Evolutionary conservation across 2,797 vertebrate species (phyloP).

Genomic region (Bradypodion pumilum): DNA sequence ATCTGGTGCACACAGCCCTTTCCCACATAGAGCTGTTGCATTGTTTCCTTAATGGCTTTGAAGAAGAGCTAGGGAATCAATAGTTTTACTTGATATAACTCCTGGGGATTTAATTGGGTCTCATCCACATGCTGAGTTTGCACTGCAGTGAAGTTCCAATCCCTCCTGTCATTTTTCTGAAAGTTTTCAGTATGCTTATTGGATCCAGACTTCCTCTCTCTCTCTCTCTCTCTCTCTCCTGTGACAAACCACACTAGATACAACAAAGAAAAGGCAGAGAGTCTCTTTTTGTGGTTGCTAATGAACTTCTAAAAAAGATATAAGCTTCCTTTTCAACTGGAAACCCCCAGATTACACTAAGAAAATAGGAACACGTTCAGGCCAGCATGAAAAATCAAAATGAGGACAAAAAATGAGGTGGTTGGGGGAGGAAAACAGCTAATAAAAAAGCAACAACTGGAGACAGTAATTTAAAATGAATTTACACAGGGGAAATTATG

Average conservation of each 20-base stretch:
- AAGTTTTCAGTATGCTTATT: neutral
- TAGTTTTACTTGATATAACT: conserved; percentile 9
- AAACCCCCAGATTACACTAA: conserved; percentile 51
- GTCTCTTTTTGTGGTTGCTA: conserved; percentile 41
- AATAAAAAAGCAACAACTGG: conserved; percentile 60
- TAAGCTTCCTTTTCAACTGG: conserved; percentile 47
- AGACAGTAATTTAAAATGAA: conserved; percentile 49
- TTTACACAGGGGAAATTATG: conserved; percentile 53
- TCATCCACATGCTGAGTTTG: neutral
- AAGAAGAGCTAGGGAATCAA: conserved; percentile 3
- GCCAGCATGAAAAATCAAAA: conserved; percentile 52
- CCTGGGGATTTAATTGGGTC: conserved; percentile 10
- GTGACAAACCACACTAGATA: conserved; percentile 9
- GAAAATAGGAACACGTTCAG: conserved; percentile 38
- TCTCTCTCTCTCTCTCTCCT: neutral
- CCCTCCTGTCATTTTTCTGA: accelerated
- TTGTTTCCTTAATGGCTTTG: neutral
- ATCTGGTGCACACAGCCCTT: neutral
- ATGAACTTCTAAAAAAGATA: conserved; percentile 58
- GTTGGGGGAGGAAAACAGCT: conserved; percentile 50
- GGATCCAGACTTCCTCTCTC: conserved; percentile 19
- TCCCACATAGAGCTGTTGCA: accelerated
- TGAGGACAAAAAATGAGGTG: conserved; percentile 52
- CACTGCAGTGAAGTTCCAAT: neutral
- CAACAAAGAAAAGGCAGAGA: conserved; percentile 33